Evolutionary conservation across 2,888 invertebrate genomes (phyloP).

Genomic region (Spisula subtruncata): DNA sequence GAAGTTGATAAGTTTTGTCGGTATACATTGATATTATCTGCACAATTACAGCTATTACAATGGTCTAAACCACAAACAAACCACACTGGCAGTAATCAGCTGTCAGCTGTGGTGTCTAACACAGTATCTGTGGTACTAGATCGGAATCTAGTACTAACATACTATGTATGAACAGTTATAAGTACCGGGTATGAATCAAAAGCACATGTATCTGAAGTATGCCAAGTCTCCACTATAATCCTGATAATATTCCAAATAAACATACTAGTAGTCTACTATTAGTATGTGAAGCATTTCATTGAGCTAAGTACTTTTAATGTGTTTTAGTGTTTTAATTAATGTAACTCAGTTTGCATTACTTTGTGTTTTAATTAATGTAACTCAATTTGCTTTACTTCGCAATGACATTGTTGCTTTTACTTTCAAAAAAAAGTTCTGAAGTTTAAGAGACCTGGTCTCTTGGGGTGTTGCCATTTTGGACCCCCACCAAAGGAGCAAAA

Average conservation of each 20-base stretch:
- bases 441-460: not conserved
- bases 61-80: not conserved
- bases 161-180: not conserved
- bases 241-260: not conserved
- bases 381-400: not conserved
- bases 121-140: not conserved
- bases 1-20: not conserved
- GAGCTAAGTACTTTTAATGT: not conserved
- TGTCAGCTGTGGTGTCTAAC: conserved; percentile 2
- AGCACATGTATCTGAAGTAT: no score
- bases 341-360: not conserved
- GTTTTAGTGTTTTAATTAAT: not conserved
- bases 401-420: not conserved
- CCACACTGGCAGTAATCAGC: not conserved
- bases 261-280: not conserved
- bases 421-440: not conserved
- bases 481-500: not conserved
- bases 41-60: not conserved
- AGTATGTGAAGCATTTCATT: not conserved
- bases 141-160: not conserved
- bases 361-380: not conserved
- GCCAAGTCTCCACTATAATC: not conserved
- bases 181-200: no score
- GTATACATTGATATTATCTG: not conserved
- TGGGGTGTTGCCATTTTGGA: not conserved